Evolutionary conservation across 2,797 vertebrate species (phyloP), one percentile per base, ranked within the genome.

Genomic region (Gymnocypris eckloni): DNA sequence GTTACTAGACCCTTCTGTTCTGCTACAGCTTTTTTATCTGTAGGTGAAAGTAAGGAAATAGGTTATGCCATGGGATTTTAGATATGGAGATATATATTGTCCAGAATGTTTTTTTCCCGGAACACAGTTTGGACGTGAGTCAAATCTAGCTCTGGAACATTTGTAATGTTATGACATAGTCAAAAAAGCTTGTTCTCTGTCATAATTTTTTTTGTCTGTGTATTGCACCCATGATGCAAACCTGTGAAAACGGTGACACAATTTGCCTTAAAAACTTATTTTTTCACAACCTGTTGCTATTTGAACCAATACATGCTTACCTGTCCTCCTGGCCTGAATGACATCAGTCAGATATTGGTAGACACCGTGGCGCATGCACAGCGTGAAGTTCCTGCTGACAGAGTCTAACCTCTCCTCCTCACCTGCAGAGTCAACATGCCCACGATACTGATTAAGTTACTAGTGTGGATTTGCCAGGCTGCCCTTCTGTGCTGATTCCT

Each of bases 371-470:
- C 25, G 33, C 56, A 33, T 82, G 73, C 39, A 59, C 8, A 6
- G 80, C 56, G 48, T 76, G 90, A 89, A 91, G 92, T 80, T 83
- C 76, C 88, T 83, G 90, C 90, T 91, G 87, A 91, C 89, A 90
- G 84, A 87, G 91, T 28, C 69, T 83, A 86, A 90, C 88, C 89
- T 90, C 84, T 83, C 75, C 18, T 39, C 39, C 25, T 85, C 70
- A 75, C 76, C 76, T 75, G 89, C 89, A 71, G 86, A 90, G 88
- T 88, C 91, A 88, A 87, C 70, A 89, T 93, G 52, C 76, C 79
- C 69, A 88, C 41, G 66, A 50, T 77, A 84, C 91, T 91, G 92
- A 93, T 94, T 90, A 87, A 84, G 88, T 90, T 90, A 87, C 87
- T 56, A 69, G 33, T 79, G 33, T 66, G 64, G 61, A 69, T 91